These are phyloP conservation scores for Eilema depressum DNA, from an alignment of 2,888 invertebrate genomes.

Conservation along the genomic window DNA sequence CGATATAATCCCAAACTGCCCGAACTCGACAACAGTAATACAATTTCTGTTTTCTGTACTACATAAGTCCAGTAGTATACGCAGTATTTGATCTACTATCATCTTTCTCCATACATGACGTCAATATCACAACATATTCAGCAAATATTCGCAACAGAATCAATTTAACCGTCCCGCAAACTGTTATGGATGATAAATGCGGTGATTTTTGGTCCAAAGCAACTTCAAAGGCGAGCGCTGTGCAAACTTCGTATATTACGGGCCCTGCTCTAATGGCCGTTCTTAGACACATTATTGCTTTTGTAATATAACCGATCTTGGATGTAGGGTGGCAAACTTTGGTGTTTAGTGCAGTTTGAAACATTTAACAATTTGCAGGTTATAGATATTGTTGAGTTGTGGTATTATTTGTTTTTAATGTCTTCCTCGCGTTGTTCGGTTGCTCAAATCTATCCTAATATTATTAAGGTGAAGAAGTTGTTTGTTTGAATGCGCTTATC, in stretches of 20 bases:
- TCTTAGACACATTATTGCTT: conserved; percentile 35
- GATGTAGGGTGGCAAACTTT: conserved; percentile 9
- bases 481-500: no score
- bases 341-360: conserved; percentile 7
- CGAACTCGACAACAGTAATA: no score
- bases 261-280: conserved; percentile 40
- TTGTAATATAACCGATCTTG: conserved; percentile 30
- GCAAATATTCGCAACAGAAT: neutral
- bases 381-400: neutral
- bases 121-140: neutral
- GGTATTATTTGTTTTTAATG: neutral
- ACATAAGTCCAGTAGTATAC: no score
- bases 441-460: no score
- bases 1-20: no score
- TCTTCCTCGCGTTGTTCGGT: neutral
- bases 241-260: conserved; percentile 41
- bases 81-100: neutral
- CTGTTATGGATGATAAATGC: conserved; percentile 38
- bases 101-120: neutral
- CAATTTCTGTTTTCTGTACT: no score
- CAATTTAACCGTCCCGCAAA: conserved; percentile 7
- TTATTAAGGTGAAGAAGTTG: no score
- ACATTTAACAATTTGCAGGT: conserved; percentile 6
- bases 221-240: conserved; percentile 43
- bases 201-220: conserved; percentile 51